Conservation (phyloP, 2,113 vertebrate species). For the Platycercus adscitus region DNA sequence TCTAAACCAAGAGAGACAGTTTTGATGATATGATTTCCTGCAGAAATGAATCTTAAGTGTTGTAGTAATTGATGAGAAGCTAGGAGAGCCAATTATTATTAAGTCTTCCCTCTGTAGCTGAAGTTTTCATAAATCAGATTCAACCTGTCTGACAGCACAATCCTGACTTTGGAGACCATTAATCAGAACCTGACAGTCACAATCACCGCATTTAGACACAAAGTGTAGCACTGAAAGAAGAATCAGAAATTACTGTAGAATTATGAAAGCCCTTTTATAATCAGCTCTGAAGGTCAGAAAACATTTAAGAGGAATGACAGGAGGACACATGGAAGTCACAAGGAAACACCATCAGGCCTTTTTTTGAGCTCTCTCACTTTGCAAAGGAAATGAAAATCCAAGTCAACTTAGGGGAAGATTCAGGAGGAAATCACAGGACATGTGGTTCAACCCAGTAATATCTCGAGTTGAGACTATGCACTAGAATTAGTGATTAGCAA, state of each 20-base stretch:
- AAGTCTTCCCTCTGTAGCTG: not conserved
- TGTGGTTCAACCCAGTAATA: not conserved
- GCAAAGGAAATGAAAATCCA: not conserved
- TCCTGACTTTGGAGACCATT: slow-evolving; percentile 14
- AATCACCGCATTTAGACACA: not conserved
- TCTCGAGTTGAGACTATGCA: not conserved
- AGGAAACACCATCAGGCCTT: not conserved
- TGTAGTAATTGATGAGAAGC: not conserved
- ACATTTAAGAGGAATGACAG: not conserved
- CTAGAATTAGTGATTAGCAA: not conserved
- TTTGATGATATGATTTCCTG: not conserved
- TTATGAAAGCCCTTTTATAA: not conserved
- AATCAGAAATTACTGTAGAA: not conserved
- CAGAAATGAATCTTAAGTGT: slow-evolving; percentile 9
- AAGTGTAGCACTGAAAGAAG: not conserved
- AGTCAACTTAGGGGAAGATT: not conserved
- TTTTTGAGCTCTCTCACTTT: not conserved
- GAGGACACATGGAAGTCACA: not conserved
- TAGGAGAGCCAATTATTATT: slow-evolving; percentile 21
- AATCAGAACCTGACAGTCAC: slow-evolving; percentile 23
- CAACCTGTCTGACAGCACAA: slow-evolving; percentile 7
- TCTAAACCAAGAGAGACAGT: not conserved
- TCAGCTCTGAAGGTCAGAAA: not conserved
- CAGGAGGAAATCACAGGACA: not conserved
- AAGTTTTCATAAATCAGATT: slow-evolving; percentile 45